These are phyloP conservation scores for Thelaira solivaga DNA, from an alignment of 2,888 invertebrate species.

Conservation along the genomic window DNA sequence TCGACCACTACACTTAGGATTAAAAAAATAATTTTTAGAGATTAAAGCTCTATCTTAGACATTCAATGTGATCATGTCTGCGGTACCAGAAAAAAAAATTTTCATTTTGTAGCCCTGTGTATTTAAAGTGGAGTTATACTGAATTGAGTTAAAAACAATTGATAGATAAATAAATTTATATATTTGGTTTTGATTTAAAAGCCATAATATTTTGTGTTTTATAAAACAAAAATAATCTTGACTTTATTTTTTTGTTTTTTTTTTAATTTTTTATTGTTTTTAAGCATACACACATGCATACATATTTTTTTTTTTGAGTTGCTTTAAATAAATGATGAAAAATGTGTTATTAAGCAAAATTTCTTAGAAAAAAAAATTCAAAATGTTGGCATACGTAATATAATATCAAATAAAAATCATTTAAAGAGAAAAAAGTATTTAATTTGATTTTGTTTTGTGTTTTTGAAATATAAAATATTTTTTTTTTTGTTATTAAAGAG, in stretches of 20 bases:
- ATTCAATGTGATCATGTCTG: too few species aligned
- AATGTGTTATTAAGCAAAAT: constrained; percentile 34
- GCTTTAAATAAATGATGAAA: constrained; percentile 23
- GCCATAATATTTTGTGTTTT: neutral
- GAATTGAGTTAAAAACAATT: too few species aligned
- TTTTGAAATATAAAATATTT: constrained; percentile 11
- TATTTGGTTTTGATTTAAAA: neutral
- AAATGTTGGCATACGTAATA: neutral
- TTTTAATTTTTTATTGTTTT: too few species aligned
- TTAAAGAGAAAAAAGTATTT: constrained; percentile 6
- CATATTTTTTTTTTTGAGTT: too few species aligned
- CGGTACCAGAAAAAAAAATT: too few species aligned
- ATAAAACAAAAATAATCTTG: constrained; percentile 1
- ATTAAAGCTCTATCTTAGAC: too few species aligned
- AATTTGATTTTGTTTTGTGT: constrained; percentile 16
- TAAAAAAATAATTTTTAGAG: too few species aligned
- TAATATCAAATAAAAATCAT: neutral
- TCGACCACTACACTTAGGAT: too few species aligned
- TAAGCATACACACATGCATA: too few species aligned
- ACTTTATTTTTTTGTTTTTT: constrained; percentile 4
- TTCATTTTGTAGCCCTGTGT: too few species aligned
- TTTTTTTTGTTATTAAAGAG: constrained; percentile 19
- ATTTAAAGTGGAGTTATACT: too few species aligned
- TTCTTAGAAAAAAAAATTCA: constrained; percentile 20
- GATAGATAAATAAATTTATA: too few species aligned